Evolutionary conservation across 1,140 invertebrate genomes (phyloP).

Genomic region (Maniola jurtina): DNA sequence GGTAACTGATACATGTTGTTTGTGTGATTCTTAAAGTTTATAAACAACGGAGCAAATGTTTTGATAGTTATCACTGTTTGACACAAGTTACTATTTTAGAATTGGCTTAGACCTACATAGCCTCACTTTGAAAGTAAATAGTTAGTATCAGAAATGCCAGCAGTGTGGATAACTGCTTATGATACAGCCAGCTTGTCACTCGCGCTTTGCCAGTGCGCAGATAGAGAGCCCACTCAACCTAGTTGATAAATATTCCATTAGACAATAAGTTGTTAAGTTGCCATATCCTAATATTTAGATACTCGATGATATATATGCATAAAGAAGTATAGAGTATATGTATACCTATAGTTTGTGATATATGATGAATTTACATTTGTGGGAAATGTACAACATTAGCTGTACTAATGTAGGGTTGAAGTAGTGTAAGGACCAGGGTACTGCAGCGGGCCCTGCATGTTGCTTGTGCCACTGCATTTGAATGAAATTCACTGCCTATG

Average conservation of each 20-base stretch:
- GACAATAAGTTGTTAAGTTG: constrained; percentile 77
- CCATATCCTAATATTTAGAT: constrained; percentile 77
- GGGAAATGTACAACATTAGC: constrained; percentile 59
- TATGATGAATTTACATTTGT: constrained; percentile 75
- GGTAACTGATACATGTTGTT: neutral
- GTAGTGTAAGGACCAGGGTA: constrained; percentile 20
- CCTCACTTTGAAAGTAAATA: neutral
- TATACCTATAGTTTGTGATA: constrained; percentile 77
- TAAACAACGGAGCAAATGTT: neutral
- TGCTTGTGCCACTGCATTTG: constrained; percentile 3
- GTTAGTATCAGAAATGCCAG: neutral
- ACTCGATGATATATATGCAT: constrained; percentile 69
- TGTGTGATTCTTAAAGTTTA: neutral
- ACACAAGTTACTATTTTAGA: too few relatives aligned
- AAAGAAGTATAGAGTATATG: constrained; percentile 64
- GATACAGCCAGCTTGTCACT: neutral
- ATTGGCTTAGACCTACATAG: neutral
- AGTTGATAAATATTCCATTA: constrained; percentile 64
- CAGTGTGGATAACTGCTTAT: neutral
- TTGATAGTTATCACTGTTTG: neutral
- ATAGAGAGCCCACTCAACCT: constrained; percentile 7
- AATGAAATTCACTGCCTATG: constrained; percentile 11
- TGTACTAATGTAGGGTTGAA: constrained; percentile 21
- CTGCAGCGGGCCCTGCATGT: neutral
- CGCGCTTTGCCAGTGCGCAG: too few relatives aligned